Conservation (phyloP, 2,797 vertebrate species). For the Chromis chromis region DNA sequence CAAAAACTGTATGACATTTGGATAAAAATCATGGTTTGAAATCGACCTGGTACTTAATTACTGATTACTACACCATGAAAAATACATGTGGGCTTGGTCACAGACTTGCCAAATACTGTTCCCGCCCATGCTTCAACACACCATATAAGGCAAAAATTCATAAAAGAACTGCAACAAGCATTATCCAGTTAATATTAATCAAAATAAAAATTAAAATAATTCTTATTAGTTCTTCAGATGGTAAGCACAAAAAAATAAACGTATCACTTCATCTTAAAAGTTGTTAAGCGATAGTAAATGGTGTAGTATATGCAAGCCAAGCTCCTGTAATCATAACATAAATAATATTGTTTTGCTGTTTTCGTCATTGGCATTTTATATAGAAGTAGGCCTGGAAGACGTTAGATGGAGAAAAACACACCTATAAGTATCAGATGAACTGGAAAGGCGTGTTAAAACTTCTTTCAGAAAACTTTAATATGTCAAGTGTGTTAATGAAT, state of each 20-base stretch:
- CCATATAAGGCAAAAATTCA: constrained; percentile 87
- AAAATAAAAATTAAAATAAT: too few relatives aligned
- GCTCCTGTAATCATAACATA: neutral
- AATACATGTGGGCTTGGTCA: constrained; percentile 84
- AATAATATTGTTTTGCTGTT: neutral
- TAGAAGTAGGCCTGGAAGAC: neutral
- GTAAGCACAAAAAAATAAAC: constrained; percentile 15
- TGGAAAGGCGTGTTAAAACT: constrained; percentile 34
- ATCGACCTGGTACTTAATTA: constrained; percentile 48
- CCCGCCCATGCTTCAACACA: constrained; percentile 78
- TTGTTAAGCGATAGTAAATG: constrained; percentile 18
- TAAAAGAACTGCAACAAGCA: constrained; percentile 68
- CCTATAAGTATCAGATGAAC: constrained; percentile 16
- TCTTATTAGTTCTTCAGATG: neutral
- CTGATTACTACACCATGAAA: constrained; percentile 72
- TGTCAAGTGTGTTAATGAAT: constrained; percentile 29
- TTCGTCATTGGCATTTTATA: neutral
- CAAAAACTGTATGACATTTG: neutral
- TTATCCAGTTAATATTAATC: too few relatives aligned
- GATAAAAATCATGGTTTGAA: constrained; percentile 29
- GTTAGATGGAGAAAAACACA: neutral
- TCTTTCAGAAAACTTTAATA: constrained; percentile 9
- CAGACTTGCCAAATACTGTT: constrained; percentile 82
- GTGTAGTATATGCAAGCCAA: neutral
- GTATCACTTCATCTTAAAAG: neutral